A percentile compares a stretch with the other conserved stretches of the same genome.
phyloP scores from a whole-genome alignment of 2,797 vertebrate genomes.

The Oophaga sylvatica region DNA sequence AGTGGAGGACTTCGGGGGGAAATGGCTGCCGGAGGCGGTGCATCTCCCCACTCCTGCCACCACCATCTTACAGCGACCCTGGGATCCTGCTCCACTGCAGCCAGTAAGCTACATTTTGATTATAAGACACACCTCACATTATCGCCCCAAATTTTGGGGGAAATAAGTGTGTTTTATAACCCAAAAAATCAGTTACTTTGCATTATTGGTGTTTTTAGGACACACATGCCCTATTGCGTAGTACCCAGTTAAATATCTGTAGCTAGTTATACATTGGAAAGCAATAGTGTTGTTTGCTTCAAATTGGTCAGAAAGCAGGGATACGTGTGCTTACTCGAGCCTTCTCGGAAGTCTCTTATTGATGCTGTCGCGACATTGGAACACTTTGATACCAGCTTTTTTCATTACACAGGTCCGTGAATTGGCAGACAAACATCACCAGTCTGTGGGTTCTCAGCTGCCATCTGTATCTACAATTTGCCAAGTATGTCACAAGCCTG shows the following conservation, averaged over 20 bases:
- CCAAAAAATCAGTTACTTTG: not conserved
- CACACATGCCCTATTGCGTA: not conserved
- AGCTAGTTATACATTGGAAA: not conserved
- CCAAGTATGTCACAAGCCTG: conserved; percentile 60
- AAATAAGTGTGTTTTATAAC: too few relatives aligned
- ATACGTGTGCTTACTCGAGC: not conserved
- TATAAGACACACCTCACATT: too few relatives aligned
- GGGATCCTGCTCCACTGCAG: too few relatives aligned
- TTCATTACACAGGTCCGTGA: conserved; percentile 25
- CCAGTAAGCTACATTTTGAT: too few relatives aligned
- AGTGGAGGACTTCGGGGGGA: too few relatives aligned
- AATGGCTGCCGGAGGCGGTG: too few relatives aligned
- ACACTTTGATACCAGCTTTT: not conserved
- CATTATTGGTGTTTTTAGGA: not conserved
- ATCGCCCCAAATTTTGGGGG: too few relatives aligned
- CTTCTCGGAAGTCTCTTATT: not conserved
- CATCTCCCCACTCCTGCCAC: too few relatives aligned
- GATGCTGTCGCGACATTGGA: not conserved
- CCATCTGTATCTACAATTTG: conserved; percentile 70
- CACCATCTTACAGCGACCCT: too few relatives aligned
- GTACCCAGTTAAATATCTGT: not conserved
- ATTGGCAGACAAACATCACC: conserved; percentile 56
- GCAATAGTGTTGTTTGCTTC: too few relatives aligned
- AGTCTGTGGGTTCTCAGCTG: conserved; percentile 62
- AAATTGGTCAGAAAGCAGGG: not conserved